Evolutionary conservation across 2,888 invertebrate genomes (phyloP).

Genomic region (Tethea ocularis): DNA sequence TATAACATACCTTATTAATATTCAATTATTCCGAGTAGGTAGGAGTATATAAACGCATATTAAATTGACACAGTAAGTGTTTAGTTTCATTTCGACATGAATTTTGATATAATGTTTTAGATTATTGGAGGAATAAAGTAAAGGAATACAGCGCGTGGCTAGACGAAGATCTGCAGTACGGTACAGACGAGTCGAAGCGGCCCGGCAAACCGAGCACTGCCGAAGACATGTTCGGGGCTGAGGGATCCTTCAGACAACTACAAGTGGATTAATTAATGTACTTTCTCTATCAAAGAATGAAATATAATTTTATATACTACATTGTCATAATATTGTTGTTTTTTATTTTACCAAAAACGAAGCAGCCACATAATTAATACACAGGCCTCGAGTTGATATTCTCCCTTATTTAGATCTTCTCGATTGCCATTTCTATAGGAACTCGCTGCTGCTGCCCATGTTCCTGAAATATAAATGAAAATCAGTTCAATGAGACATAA

Average conservation of each 20-base stretch:
- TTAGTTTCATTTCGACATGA: not conserved
- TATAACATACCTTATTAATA: too few species aligned
- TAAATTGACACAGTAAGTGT: too few species aligned
- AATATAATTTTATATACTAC: not conserved
- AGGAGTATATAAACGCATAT: too few species aligned
- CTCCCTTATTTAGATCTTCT: too few species aligned
- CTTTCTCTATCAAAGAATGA: not conserved
- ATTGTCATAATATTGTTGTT: slow-evolving; percentile 2
- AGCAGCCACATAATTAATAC: too few species aligned
- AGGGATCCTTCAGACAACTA: slow-evolving; percentile 82
- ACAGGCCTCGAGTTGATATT: too few species aligned
- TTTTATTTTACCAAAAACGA: not conserved
- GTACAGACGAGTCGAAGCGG: slow-evolving; percentile 81
- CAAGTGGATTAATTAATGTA: slow-evolving; percentile 54
- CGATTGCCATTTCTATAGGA: too few species aligned
- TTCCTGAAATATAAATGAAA: too few species aligned
- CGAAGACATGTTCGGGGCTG: slow-evolving; percentile 80
- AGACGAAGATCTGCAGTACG: slow-evolving; percentile 74
- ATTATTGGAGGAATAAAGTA: slow-evolving; percentile 70
- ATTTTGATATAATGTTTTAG: slow-evolving; percentile 35
- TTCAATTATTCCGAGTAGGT: too few species aligned
- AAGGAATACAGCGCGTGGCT: slow-evolving; percentile 77
- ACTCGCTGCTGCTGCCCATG: too few species aligned
- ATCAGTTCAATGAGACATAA: too few species aligned
- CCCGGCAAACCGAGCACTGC: slow-evolving; percentile 81